phyloP scores from a whole-genome alignment of 1,140 invertebrate genomes.

The Brachionus calyciflorus region DNA sequence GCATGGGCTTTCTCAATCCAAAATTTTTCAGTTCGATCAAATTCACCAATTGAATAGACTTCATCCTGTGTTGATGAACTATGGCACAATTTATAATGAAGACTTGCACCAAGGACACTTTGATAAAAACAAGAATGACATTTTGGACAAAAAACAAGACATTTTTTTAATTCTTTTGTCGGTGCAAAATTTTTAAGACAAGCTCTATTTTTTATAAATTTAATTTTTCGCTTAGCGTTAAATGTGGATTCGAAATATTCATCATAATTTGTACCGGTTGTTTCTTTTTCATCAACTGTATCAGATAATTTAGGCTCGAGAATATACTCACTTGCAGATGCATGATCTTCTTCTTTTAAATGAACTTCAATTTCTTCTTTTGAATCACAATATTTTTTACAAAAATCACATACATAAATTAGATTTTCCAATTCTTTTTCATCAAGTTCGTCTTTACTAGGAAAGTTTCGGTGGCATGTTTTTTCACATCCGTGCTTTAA shows the following conservation, averaged over 20 bases:
- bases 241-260: slow-evolving; percentile 8
- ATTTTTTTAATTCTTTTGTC: neutral
- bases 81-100: slow-evolving; percentile 10
- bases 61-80: neutral
- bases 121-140: neutral
- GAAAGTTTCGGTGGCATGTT: neutral
- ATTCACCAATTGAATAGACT: slow-evolving; percentile 19
- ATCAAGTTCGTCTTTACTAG: neutral
- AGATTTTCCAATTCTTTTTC: neutral
- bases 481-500: slow-evolving; percentile 17
- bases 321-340: neutral
- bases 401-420: slow-evolving; percentile 12
- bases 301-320: neutral
- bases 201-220: neutral
- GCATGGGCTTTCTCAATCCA: neutral
- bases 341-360: neutral
- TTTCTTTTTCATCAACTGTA: neutral
- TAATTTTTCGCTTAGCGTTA: neutral
- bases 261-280: neutral
- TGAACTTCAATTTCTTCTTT: neutral
- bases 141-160: slow-evolving; percentile 3
- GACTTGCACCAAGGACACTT: neutral
- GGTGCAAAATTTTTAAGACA: neutral
- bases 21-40: neutral
- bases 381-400: neutral